phyloP scores from a whole-genome alignment of 92 coral and sea anemone genomes.

The Phenganax marumi region DNA sequence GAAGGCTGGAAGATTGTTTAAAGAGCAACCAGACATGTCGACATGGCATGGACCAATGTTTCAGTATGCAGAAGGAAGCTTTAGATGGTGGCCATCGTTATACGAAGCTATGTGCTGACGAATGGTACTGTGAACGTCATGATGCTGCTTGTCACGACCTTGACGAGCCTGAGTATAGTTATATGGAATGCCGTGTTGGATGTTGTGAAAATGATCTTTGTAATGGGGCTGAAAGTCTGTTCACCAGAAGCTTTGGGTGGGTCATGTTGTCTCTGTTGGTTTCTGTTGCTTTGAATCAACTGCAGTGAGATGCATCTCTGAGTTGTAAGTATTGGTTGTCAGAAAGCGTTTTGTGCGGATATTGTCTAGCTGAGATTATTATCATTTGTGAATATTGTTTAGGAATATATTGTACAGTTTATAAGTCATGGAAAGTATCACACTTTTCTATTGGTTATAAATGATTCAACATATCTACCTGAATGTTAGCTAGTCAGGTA shows the following conservation, averaged over 20 bases:
- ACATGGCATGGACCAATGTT: constrained; percentile 19
- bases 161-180: constrained; percentile 37
- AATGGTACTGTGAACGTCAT: constrained; percentile 40
- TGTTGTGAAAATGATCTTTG: constrained; percentile 20
- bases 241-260: background rate
- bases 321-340: background rate
- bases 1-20: background rate
- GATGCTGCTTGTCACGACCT: constrained; percentile 45
- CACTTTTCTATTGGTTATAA: too few relatives aligned
- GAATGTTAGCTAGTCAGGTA: too few relatives aligned
- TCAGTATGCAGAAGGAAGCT: constrained; percentile 37
- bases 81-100: constrained; percentile 14
- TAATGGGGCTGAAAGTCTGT: background rate
- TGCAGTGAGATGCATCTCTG: background rate
- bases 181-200: constrained; percentile 35
- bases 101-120: constrained; percentile 31
- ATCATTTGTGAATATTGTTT: background rate
- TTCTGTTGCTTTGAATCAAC: background rate
- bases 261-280: background rate
- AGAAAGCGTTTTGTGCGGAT: background rate
- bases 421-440: background rate
- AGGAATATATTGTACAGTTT: constrained; percentile 3
- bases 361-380: background rate
- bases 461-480: too few relatives aligned
- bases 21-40: constrained; percentile 34